Percentiles rank a stretch among this genome's conserved stretches.
These are phyloP conservation scores for Archips xylosteana DNA, from an alignment of 2,888 invertebrate species.

Conservation along the genomic window DNA sequence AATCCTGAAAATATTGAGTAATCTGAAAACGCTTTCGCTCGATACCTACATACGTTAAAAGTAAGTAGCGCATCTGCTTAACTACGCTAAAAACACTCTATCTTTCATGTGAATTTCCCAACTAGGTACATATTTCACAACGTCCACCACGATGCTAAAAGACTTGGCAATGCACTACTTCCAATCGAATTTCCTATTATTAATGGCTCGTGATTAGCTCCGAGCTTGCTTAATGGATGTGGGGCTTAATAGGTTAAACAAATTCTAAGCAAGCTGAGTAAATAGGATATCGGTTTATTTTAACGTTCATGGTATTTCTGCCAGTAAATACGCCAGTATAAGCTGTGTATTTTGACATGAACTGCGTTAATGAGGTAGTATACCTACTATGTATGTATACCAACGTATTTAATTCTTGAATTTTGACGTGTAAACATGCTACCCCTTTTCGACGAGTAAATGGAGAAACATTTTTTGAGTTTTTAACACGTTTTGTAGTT, in stretches of 20 bases:
- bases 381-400: neutral
- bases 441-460: neutral
- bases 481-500: neutral
- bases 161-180: conserved; percentile 42
- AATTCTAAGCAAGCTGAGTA: conserved; percentile 34
- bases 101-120: conserved; percentile 31
- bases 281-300: conserved; percentile 9
- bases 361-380: neutral
- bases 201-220: conserved; percentile 35
- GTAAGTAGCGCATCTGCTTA: conserved; percentile 44
- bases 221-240: conserved; percentile 26
- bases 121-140: conserved; percentile 15
- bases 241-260: conserved; percentile 37
- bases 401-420: neutral
- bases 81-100: conserved; percentile 58
- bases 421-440: neutral
- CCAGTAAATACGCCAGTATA: neutral
- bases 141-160: conserved; percentile 39
- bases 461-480: neutral
- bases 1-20: neutral
- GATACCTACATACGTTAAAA: conserved; percentile 1
- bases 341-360: neutral
- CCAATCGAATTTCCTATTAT: conserved; percentile 38
- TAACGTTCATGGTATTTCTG: neutral
- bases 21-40: conserved; percentile 3